Base-by-base conservation (phyloP, 2,797 vertebrate species). In the Spinus pinus region DNA sequence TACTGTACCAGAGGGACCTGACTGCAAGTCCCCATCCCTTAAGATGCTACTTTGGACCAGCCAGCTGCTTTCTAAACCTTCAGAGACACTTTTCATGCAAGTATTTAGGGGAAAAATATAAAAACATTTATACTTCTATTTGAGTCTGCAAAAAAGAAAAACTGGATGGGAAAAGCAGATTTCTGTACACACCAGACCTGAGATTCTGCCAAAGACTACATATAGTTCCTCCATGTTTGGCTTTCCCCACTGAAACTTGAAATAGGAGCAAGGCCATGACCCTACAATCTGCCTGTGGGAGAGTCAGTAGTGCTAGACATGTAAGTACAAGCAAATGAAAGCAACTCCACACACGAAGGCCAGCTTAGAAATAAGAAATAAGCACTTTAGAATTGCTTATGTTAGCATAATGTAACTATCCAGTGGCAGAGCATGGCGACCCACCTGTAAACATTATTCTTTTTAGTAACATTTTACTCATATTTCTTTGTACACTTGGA, bases 141-240 rank as follows among this genome's bases (percentile, higher is more conserved):
- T 73, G 31, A 87, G 37, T 58, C 69, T 53, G n/a, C 10, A 81
- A 72, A 92, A 91, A 67, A 22, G 35, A 73, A 90, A 91, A 91
- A 60, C 14, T 56, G 28, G 58, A 73, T 81, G 80, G 67, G 41
- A 81, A 94, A 88, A 86, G 66, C 80, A 42, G 12, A 86, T 37
- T 90, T 31, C 33, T 66, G 28, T n/a, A 58, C 12, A 79, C 0
- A 2, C 54, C 49, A 81, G 72, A 47, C 47, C 22, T 49, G 19
- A 90, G 19, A 72, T 33, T 74, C n/a, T 94, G 92, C 88, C 90
- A 94, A 95, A 94, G 89, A 51, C 61, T 75, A 79, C 60, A 77
- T 17, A 58, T 9, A 88, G 58, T 3, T 92, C 35, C 49, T 77
- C 60, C 2, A 5, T 20, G 7, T 37, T 35, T 84, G 37, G 61